Conservation (phyloP, 2,113 vertebrate species). For the Mastomys natalensis region DNA sequence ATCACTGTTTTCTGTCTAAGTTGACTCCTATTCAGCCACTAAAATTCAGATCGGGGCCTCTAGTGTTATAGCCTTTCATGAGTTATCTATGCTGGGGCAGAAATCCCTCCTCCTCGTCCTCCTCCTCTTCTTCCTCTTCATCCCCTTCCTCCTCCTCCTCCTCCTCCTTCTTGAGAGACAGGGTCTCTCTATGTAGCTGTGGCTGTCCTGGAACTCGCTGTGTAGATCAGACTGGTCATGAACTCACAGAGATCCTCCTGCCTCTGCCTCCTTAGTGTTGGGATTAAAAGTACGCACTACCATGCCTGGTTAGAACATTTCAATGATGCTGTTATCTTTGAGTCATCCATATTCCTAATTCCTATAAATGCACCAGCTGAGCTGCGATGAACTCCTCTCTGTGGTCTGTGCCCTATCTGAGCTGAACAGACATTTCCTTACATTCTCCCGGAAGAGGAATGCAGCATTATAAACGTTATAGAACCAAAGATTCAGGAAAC, state of each 20-base stretch:
- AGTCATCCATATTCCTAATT: not conserved
- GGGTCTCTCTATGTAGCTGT: not conserved
- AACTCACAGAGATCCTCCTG: not conserved
- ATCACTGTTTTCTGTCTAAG: not conserved
- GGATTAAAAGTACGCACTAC: not conserved
- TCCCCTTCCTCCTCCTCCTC: not conserved
- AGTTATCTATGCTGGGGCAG: not conserved
- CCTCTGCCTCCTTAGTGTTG: not conserved
- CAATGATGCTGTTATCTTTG: not conserved
- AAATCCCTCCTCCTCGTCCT: not conserved
- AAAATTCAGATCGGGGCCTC: not conserved
- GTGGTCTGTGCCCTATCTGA: not conserved
- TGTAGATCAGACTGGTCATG: not conserved
- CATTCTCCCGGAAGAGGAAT: not conserved
- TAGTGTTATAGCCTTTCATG: not conserved
- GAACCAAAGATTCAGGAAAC: not conserved
- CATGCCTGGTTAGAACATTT: not conserved
- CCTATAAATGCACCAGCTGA: no score
- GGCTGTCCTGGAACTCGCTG: not conserved
- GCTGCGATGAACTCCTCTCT: not conserved
- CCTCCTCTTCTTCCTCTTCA: not conserved
- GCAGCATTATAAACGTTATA: not conserved
- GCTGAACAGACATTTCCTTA: not conserved
- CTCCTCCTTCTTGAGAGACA: not conserved
- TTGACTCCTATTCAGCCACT: not conserved